Base-by-base conservation (phyloP, 2,113 vertebrate genomes). In the Ariopsis seemanni region DNA sequence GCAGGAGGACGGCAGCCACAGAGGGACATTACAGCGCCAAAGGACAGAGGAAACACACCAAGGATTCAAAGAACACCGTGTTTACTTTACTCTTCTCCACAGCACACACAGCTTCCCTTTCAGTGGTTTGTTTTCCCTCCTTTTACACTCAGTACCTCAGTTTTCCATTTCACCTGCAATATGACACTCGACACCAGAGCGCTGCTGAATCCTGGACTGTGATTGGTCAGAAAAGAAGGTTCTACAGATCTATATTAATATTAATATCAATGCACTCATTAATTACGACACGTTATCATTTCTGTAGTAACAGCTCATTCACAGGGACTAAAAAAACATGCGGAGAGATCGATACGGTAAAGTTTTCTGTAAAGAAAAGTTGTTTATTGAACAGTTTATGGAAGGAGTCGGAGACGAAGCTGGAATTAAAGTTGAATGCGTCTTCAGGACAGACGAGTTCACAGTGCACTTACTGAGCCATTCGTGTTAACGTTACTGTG, bases 1-100 rank as follows among this genome's bases (percentile, higher is more conserved):
- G 69, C 75, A 53, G 65, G 84, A 65, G 82, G 83, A 74, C 82
- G 5, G 71, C 62, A 71, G 62, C 75, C 62, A 2, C 50, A 10
- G 15, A 62, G 65, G 18, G 57, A 42, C 58, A 18, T n/a, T 52
- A 30, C 5, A 63, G n/a, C 5, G n/a, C 48, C 80, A 62, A 25
- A 27, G 17, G 34, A 48, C 25, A 74, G 67, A 72, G 5, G 12
- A 11, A 11, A 15, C 52, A 25, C 20, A 14, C 48, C 42, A 52
- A 25, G 9, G 48, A 14, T 25, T 6, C 12, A 10, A 52, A 52
- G n/a, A 77, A 34, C 11, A 12, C 27, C 2, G 5, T 55, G 4
- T 53, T 12, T 27, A 7, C 25, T n/a, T 11, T n/a, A 9, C 25
- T n/a, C 67, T 30, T 2, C 17, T 2, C 17, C 67, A 17, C 67